A percentile compares a stretch with the other conserved stretches of the same genome.
Evolutionary conservation across 2,113 vertebrate genomes (phyloP).

Genomic region (Silurus glanis): DNA sequence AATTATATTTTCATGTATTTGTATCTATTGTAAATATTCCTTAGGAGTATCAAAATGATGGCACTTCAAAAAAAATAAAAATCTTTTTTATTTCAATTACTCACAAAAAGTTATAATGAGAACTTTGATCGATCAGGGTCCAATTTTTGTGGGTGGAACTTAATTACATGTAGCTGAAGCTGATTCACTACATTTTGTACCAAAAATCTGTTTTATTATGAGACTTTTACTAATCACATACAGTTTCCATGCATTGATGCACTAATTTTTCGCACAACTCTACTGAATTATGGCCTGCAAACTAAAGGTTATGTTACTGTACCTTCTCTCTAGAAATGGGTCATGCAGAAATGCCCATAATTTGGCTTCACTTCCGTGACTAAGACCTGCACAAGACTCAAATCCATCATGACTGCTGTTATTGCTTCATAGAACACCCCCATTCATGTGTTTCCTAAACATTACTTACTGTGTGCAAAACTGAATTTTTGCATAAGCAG

Average conservation of each 20-base stretch:
- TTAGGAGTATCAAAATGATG: too few relatives aligned
- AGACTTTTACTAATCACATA: background rate
- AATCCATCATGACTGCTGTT: background rate
- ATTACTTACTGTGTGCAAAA: background rate
- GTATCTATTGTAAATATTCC: background rate
- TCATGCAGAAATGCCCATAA: background rate
- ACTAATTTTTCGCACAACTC: too few relatives aligned
- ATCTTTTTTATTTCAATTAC: too few relatives aligned
- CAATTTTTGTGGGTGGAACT: background rate
- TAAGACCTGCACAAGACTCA: background rate
- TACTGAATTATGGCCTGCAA: background rate
- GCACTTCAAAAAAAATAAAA: too few relatives aligned
- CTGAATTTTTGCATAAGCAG: background rate
- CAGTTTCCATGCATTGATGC: background rate
- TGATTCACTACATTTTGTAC: background rate
- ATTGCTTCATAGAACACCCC: background rate
- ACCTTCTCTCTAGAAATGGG: background rate
- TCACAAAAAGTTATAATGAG: too few relatives aligned
- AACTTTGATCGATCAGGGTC: too few relatives aligned
- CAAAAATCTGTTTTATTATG: background rate
- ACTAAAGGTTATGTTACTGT: background rate
- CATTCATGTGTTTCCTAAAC: conserved; percentile 10
- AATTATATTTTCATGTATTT: background rate
- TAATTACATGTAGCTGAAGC: background rate
- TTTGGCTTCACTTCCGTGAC: background rate